Evolutionary conservation across 2,797 vertebrate species (phyloP).

Genomic region (Tamandua tetradactyla): DNA sequence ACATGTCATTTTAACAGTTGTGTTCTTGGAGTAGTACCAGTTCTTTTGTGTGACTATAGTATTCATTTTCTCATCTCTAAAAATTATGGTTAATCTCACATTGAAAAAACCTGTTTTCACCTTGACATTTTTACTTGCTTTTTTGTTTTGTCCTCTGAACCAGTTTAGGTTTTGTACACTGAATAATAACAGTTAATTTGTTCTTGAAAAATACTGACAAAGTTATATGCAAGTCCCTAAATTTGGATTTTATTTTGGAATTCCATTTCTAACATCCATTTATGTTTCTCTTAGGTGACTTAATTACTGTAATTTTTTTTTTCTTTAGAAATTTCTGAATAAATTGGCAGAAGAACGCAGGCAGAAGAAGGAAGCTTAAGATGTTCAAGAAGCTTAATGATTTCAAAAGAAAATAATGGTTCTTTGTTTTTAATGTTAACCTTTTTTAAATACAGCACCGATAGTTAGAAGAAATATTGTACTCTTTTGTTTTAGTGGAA

Average conservation of each 20-base stretch:
- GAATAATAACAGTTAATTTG: neutral
- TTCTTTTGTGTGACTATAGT: constrained; percentile 11
- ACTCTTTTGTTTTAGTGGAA: constrained; percentile 86
- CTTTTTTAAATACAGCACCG: constrained; percentile 87
- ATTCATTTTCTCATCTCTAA: constrained; percentile 36
- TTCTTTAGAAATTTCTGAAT: constrained; percentile 87
- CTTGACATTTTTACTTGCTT: constrained; percentile 28
- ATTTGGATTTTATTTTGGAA: constrained; percentile 52
- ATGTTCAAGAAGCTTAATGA: constrained; percentile 71
- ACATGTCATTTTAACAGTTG: neutral
- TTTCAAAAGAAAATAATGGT: constrained; percentile 82
- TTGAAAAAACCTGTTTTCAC: constrained; percentile 50
- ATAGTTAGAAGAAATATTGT: constrained; percentile 85
- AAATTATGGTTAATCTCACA: constrained; percentile 14
- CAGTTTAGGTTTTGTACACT: constrained; percentile 39
- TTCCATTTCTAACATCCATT: neutral
- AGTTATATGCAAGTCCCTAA: neutral
- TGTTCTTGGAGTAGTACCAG: neutral
- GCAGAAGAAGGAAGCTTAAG: constrained; percentile 86
- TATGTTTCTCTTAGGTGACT: constrained; percentile 41
- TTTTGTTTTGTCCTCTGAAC: constrained; percentile 33
- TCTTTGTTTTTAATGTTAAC: constrained; percentile 88
- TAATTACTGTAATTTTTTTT: constrained; percentile 38
- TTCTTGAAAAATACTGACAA: constrained; percentile 20
- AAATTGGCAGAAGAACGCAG: constrained; percentile 88